These are phyloP conservation scores for Talpa occidentalis DNA, from an alignment of 2,113 vertebrate species.

Conservation along the genomic window DNA sequence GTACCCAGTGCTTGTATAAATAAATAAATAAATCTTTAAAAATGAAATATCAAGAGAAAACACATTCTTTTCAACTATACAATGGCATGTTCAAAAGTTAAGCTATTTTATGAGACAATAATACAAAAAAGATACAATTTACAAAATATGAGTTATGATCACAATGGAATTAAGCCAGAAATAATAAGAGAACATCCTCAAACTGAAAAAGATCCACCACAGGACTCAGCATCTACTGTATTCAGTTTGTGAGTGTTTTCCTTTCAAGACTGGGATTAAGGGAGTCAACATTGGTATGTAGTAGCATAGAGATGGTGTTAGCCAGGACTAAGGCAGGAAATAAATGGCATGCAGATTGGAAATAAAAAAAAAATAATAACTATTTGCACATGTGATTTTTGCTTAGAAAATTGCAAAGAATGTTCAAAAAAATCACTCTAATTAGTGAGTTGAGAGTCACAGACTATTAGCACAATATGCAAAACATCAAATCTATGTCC, in stretches of 20 bases:
- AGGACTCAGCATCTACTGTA: background rate
- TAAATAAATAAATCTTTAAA: too few species aligned
- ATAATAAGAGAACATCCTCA: background rate
- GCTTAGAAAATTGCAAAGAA: background rate
- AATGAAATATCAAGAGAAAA: too few species aligned
- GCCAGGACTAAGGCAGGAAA: background rate
- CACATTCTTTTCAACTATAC: background rate
- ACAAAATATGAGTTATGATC: background rate
- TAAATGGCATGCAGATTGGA: background rate
- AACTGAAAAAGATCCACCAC: background rate
- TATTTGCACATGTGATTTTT: background rate
- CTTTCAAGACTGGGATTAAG: background rate
- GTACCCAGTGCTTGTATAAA: too few species aligned
- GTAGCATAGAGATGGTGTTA: background rate
- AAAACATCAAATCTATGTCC: background rate
- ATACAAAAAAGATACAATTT: background rate
- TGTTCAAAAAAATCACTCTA: background rate
- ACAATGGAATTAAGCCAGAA: background rate
- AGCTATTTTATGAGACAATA: background rate
- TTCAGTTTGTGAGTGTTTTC: background rate
- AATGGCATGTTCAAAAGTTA: background rate
- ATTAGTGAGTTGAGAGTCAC: background rate
- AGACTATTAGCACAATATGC: background rate
- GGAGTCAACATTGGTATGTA: background rate
- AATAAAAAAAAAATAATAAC: background rate